phyloP scores from a whole-genome alignment of 2,888 invertebrate species.

The Hofmannophila pseudospretella region DNA sequence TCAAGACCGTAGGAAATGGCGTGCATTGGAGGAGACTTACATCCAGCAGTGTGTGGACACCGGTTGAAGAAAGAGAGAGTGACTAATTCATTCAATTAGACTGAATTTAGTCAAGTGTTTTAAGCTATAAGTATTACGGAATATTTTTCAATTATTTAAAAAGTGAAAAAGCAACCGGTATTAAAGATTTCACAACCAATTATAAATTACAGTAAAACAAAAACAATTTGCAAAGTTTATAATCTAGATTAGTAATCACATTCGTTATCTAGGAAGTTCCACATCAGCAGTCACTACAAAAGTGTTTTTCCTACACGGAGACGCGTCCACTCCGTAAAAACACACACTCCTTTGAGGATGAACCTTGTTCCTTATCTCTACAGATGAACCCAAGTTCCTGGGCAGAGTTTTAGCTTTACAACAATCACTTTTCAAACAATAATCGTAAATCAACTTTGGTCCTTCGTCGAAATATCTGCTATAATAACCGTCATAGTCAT shows the following conservation, averaged over 20 bases:
- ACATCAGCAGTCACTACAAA: conserved; percentile 58
- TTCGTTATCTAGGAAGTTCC: conserved; percentile 63
- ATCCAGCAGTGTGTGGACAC: too few relatives aligned
- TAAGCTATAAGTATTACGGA: too few relatives aligned
- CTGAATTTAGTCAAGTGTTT: too few relatives aligned
- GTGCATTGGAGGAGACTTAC: too few relatives aligned
- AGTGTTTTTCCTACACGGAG: conserved; percentile 35
- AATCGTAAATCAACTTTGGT: conserved; percentile 57
- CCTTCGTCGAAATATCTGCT: conserved; percentile 60
- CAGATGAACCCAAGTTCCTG: conserved; percentile 54
- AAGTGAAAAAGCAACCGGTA: too few relatives aligned
- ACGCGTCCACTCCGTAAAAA: conserved; percentile 50
- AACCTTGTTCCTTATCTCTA: conserved; percentile 44
- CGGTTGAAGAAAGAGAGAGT: too few relatives aligned
- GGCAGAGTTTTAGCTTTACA: conserved; percentile 59
- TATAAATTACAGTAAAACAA: too few relatives aligned
- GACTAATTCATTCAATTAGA: too few relatives aligned
- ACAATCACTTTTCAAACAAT: conserved; percentile 65
- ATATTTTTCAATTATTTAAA: neutral
- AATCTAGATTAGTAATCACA: too few relatives aligned
- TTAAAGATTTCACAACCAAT: too few relatives aligned
- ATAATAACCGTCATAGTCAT: conserved; percentile 57
- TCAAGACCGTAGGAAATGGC: too few relatives aligned
- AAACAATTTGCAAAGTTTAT: too few relatives aligned
- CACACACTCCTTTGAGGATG: conserved; percentile 53